These are phyloP conservation scores for Xylota sylvarum DNA, from an alignment of 2,888 invertebrate genomes.

Conservation along the genomic window DNA sequence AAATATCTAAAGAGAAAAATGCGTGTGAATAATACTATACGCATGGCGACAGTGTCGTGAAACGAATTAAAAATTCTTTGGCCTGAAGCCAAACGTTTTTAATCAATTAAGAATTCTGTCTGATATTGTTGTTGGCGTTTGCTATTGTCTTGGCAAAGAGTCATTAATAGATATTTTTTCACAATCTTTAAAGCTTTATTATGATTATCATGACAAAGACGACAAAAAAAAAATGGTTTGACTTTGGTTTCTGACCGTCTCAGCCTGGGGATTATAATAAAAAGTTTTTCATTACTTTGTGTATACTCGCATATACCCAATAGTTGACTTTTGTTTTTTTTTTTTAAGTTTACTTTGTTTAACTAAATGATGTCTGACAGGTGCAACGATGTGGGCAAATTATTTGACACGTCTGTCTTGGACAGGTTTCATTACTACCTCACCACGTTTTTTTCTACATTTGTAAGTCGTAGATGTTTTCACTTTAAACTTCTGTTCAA, in stretches of 20 bases:
- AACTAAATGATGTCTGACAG: conserved; percentile 12
- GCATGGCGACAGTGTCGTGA: neutral
- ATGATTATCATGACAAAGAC: neutral
- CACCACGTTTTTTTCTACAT: too few species aligned
- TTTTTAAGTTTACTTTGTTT: neutral
- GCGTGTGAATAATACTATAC: conserved; percentile 6
- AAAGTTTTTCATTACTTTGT: neutral
- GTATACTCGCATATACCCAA: neutral
- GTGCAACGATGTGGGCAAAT: neutral
- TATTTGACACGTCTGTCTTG: neutral
- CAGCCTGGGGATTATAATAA: conserved; percentile 3
- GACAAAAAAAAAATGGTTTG: neutral
- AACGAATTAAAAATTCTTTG: conserved; percentile 12
- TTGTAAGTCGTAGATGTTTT: too few species aligned
- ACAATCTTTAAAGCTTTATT: neutral
- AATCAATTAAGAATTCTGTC: conserved; percentile 1
- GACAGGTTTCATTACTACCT: neutral
- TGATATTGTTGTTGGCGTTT: neutral
- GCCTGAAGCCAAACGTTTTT: conserved; percentile 7
- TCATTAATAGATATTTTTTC: neutral
- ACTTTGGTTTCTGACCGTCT: neutral
- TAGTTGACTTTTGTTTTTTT: neutral
- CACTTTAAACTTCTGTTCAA: too few species aligned
- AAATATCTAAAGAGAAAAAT: conserved; percentile 5
- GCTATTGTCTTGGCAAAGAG: neutral